These are phyloP conservation scores for Terrapene triunguis DNA, from an alignment of 2,113 vertebrate genomes.

Conservation along the genomic window DNA sequence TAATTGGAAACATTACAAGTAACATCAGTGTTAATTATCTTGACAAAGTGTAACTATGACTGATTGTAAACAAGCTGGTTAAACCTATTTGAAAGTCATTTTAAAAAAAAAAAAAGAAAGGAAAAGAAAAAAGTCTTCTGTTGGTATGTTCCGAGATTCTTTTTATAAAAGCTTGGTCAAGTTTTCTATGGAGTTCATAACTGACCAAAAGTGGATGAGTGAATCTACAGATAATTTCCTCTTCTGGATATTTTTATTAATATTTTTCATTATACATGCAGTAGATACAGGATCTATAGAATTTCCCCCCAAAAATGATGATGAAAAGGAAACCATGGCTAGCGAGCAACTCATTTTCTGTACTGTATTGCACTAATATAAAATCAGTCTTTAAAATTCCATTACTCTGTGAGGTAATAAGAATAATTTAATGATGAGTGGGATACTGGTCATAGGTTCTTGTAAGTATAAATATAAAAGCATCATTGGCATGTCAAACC, in stretches of 20 bases:
- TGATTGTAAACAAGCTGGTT: constrained; percentile 39
- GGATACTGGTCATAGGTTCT: neutral
- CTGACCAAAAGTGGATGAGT: neutral
- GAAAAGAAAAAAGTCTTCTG: neutral
- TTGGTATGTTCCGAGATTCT: neutral
- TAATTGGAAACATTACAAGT: constrained; percentile 40
- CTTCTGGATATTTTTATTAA: neutral
- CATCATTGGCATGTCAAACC: neutral
- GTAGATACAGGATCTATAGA: neutral
- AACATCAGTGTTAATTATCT: constrained; percentile 21
- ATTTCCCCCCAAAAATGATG: neutral
- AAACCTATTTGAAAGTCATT: neutral
- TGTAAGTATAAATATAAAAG: neutral
- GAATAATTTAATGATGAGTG: neutral
- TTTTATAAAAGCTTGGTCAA: neutral
- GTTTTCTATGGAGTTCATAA: constrained; percentile 16
- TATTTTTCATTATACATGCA: neutral
- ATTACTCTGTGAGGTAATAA: neutral
- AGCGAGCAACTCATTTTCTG: neutral
- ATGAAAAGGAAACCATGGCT: neutral
- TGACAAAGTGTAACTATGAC: neutral
- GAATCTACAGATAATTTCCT: neutral
- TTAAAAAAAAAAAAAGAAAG: neutral
- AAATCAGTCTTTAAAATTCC: neutral
- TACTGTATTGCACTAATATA: neutral